Base-by-base conservation (phyloP, 2,797 vertebrate species). In the Taeniopygia guttata region DNA sequence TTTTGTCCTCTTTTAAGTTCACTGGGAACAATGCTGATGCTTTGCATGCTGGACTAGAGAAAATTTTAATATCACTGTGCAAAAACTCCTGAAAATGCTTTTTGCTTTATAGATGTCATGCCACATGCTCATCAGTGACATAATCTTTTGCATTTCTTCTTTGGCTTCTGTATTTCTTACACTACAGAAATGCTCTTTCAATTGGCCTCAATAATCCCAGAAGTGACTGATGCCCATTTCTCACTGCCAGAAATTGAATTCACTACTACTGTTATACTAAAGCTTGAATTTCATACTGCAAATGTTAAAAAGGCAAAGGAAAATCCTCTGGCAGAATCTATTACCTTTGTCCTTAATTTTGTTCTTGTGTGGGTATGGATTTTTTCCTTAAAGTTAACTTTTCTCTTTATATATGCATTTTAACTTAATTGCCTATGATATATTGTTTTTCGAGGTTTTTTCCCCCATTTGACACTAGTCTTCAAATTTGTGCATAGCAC, bases 191-290 rank as follows among this genome's bases (percentile, higher is more conserved):
- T 74, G 30, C 36, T 87, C 27, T 88, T 75, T 32, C 43, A 87
- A 18, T 56, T 64, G 43, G 22, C 29, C 32, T 75, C 34, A 77
- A 52, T 92, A 92, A 54, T 51, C 62, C 74, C 38, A 68, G 46
- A 83, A 84, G 49, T 75, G 48, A 62, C 56, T 87, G 74, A 51
- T 75, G 32, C 18, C 26, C 13, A 20, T 63, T 16, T 74, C 34
- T 94, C 54, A 40, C 30, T 83, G 30, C 29, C 43, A 78, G 40
- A 84, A 87, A 72, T 45, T 49, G 32, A 87, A 85, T 92, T 70
- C 27, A 27, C 25, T 92, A 46, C 30, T 83, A 17, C 25, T 76
- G 18, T 81, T 91, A 26, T 2, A n/a, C 4, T 63, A 19, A 89
- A 49, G 34, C 38, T 89, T 92, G 64, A 85, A 87, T 88, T 87